Percentiles rank a stretch among this genome's conserved stretches.
Conservation (phyloP, 2,888 invertebrate species). For the Epirrhoe alternata region DNA sequence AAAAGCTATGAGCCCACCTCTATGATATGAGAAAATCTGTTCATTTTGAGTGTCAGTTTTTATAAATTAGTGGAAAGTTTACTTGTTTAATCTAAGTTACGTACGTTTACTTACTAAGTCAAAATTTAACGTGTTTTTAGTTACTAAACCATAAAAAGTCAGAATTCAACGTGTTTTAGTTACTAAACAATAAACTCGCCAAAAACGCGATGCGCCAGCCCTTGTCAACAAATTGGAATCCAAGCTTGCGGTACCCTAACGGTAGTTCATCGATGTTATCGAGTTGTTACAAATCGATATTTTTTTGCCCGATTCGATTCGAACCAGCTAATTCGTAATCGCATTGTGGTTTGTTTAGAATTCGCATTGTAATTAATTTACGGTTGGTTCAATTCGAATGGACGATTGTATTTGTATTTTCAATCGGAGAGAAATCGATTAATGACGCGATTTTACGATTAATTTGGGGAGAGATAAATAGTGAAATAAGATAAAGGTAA, state of each 20-base stretch:
- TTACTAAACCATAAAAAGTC: too few relatives aligned
- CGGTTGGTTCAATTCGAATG: conserved; percentile 57
- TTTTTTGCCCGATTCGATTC: conserved; percentile 68
- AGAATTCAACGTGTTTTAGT: background rate
- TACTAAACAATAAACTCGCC: background rate
- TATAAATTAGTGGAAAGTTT: too few relatives aligned
- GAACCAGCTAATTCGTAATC: conserved; percentile 70
- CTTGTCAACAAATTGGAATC: conserved; percentile 70
- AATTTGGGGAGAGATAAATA: conserved; percentile 19
- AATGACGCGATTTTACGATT: conserved; percentile 25
- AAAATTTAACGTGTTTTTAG: too few relatives aligned
- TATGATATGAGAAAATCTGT: too few relatives aligned
- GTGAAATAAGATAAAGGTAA: conserved; percentile 12
- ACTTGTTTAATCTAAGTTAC: too few relatives aligned
- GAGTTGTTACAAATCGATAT: conserved; percentile 62
- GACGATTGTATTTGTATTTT: conserved; percentile 45
- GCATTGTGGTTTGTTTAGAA: conserved; percentile 63
- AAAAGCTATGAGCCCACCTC: too few relatives aligned
- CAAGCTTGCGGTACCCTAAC: conserved; percentile 75
- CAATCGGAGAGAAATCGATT: conserved; percentile 40
- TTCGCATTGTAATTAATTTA: conserved; percentile 56
- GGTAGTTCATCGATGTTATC: conserved; percentile 71
- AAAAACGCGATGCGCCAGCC: conserved; percentile 45
- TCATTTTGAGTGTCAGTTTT: too few relatives aligned
- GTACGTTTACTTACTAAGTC: too few relatives aligned